phyloP scores from a whole-genome alignment of 2,888 invertebrate species.

The Rhimphoctona megacephalus region DNA sequence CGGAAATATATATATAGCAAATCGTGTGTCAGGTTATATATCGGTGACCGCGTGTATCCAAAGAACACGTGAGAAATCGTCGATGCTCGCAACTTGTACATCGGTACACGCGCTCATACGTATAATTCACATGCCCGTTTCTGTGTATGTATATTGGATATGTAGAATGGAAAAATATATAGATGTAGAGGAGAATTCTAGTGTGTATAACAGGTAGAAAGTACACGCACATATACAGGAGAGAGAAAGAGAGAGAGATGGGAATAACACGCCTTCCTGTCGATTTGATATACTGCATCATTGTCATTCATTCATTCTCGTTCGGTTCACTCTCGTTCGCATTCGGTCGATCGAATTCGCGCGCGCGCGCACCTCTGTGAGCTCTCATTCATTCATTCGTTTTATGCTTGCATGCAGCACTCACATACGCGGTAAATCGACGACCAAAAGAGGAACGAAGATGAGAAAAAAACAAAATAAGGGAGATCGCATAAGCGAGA shows the following conservation, averaged over 20 bases:
- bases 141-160: conserved; percentile 12
- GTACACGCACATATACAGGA: conserved; percentile 40
- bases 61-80: conserved; percentile 66
- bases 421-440: conserved; percentile 48
- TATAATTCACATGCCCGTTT: conserved; percentile 62
- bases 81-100: conserved; percentile 66
- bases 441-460: conserved; percentile 48
- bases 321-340: conserved; percentile 68
- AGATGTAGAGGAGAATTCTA: conserved; percentile 25
- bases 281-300: conserved; percentile 79
- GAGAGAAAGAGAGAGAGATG: conserved; percentile 39
- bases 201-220: conserved; percentile 62
- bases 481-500: conserved; percentile 7
- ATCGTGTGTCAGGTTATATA: conserved; percentile 37
- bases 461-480: conserved; percentile 25
- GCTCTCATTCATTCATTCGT: conserved; percentile 73
- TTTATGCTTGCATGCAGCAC: conserved; percentile 41
- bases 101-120: conserved; percentile 49
- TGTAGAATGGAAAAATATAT: conserved; percentile 22
- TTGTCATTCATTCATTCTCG: conserved; percentile 78
- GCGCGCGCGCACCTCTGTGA: conserved; percentile 19
- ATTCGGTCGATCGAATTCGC: conserved; percentile 59
- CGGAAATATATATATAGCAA: conserved; percentile 59
- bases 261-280: conserved; percentile 71
- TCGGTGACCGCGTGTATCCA: conserved; percentile 39